Evolutionary conservation across 2,797 vertebrate species (phyloP).

Genomic region (Cossypha heuglini): DNA sequence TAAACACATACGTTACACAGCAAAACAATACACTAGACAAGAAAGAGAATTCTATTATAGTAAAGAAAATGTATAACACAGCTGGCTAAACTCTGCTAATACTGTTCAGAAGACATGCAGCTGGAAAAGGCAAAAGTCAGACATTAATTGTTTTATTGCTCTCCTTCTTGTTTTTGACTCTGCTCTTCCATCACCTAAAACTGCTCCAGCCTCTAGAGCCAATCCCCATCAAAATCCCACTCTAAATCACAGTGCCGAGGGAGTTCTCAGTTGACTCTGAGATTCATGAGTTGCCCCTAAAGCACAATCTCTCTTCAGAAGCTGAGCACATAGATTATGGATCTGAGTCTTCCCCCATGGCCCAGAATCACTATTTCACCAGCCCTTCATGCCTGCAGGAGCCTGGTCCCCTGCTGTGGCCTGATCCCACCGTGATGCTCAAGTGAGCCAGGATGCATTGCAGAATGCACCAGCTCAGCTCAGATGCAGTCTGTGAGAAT

Average conservation of each 20-base stretch:
- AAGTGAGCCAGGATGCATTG: background rate
- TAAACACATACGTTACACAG: background rate
- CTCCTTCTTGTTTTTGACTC: background rate
- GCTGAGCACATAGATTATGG: background rate
- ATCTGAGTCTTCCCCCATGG: rapidly evolving
- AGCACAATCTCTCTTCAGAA: background rate
- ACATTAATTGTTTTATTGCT: background rate
- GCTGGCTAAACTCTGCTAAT: background rate
- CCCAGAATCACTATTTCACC: background rate
- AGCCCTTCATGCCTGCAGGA: background rate
- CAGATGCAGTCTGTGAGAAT: background rate
- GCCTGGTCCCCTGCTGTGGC: background rate
- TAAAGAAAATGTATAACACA: background rate
- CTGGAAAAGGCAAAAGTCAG: background rate
- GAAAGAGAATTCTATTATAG: background rate
- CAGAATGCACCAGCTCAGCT: background rate
- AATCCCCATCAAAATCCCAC: background rate
- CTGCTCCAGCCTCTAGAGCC: background rate
- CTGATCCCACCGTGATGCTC: background rate
- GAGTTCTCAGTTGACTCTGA: background rate
- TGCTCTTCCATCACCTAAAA: background rate
- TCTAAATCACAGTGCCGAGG: background rate
- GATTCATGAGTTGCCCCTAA: background rate
- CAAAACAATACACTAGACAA: background rate
- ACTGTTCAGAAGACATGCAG: background rate